Evolutionary conservation across 2,113 vertebrate genomes (phyloP).

Genomic region (Merops nubicus): DNA sequence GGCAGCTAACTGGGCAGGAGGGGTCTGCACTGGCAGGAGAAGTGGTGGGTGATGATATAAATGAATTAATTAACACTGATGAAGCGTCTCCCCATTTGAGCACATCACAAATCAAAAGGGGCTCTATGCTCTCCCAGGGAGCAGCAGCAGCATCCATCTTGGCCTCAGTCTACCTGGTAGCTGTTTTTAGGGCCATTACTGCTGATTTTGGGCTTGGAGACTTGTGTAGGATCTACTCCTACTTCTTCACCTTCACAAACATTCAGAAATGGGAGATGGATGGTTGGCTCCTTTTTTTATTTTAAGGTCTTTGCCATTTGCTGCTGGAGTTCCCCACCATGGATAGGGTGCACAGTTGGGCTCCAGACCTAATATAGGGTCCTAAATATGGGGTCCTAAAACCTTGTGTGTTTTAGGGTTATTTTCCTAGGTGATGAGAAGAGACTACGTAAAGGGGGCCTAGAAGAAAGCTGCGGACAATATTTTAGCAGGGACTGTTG

Average conservation of each 20-base stretch:
- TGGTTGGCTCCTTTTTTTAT: neutral
- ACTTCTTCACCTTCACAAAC: neutral
- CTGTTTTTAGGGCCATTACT: neutral
- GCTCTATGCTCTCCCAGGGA: neutral
- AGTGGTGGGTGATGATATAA: neutral
- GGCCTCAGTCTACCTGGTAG: neutral
- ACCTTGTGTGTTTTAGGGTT: neutral
- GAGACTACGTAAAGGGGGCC: neutral
- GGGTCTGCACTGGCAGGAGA: neutral
- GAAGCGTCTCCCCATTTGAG: neutral
- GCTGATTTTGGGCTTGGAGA: neutral
- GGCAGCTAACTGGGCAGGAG: neutral
- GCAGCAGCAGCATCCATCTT: neutral
- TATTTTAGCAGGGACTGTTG: neutral
- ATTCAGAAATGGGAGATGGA: neutral
- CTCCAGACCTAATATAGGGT: neutral
- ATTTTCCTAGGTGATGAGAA: neutral
- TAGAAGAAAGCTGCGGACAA: neutral
- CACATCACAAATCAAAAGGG: neutral
- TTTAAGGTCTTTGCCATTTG: neutral
- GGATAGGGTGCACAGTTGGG: rapidly evolving
- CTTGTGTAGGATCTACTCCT: neutral
- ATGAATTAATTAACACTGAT: neutral
- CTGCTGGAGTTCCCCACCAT: neutral
- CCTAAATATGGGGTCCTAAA: neutral